Base-by-base conservation (phyloP, 2,113 vertebrate genomes). In the Meles meles region DNA sequence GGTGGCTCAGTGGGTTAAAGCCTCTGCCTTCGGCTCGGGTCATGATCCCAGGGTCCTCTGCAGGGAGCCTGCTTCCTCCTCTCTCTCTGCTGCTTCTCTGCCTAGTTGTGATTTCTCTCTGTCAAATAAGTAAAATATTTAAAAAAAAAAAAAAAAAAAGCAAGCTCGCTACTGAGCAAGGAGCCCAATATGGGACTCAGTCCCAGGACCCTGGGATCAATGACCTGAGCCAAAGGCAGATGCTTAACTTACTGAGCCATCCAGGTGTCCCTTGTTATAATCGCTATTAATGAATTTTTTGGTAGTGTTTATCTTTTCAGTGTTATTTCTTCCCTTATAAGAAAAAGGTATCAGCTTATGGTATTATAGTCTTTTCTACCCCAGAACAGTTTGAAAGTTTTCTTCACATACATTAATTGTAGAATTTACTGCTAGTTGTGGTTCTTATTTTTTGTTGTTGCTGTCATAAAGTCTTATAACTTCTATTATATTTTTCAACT, bases 261-360 rank as follows among this genome's bases (percentile, higher is more conserved):
- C 31, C 31, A 67, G 31, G 31, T 17, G 31, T 67, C 14, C 63
- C 31, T 49, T 10, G 18, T 86, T 86, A 39, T 55, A 72, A 20
- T 90, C 59, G 63, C 55, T 95, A 83, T 94, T 88, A 93, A 27
- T 93, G 13, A 95, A 79, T 79, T 21, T 42, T 79, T 93, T 97
- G 69, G 18, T 67, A 67, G 59, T 91, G 69, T 89, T 81, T 74
- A 14, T 80, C 74, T 77, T 90, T 37, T 86, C 39, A 93, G 2
- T 80, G 52, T 47, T 81, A 25, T 77, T 47, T 61, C 42, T 82
- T 82, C 2, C 39, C 5, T 87, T 93, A 23, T 2, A 76, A 71
- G 67, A 44, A 95, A 61, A 79, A 65, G 12, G 1, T 52, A 80
- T 77, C 79, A 52, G 65, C 20, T 21, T 18, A 52, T 79, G 23